A percentile compares a stretch with the other conserved stretches of the same genome.
phyloP scores from a whole-genome alignment of 2,113 vertebrate genomes.

The Gymnobelideus leadbeateri region DNA sequence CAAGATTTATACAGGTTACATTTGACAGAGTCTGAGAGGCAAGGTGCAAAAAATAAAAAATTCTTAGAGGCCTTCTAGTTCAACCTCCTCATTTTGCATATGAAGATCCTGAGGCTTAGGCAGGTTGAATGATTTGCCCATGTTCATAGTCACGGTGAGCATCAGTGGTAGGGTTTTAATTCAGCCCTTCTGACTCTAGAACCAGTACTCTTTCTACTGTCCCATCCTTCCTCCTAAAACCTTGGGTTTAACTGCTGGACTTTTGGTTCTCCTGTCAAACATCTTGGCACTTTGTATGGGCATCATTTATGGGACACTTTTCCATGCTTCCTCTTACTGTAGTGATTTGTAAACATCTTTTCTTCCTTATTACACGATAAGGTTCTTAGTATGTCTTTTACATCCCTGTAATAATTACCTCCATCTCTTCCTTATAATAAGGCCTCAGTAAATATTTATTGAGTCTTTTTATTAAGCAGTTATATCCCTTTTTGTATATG shows the following conservation, averaged over 20 bases:
- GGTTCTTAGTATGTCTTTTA: not conserved
- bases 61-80: not conserved
- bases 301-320: not conserved
- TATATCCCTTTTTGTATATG: not conserved
- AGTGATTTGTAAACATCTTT: not conserved
- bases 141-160: not conserved
- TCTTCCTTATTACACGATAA: not conserved
- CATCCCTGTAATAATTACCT: not conserved
- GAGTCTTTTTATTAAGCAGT: not conserved
- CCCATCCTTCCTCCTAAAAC: not conserved
- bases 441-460: not conserved
- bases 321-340: not conserved
- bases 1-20: not conserved
- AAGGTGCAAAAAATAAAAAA: not conserved
- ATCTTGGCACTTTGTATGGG: not conserved
- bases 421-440: not conserved
- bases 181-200: not conserved
- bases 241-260: not conserved
- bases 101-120: not conserved
- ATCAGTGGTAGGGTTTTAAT: not conserved
- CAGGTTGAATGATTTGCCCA: not conserved
- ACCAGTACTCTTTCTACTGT: not conserved
- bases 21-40: not conserved
- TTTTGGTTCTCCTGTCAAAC: not conserved
- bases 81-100: not conserved